These are phyloP conservation scores for Amazona vittata DNA, from an alignment of 2,113 vertebrate species.

Conservation along the genomic window DNA sequence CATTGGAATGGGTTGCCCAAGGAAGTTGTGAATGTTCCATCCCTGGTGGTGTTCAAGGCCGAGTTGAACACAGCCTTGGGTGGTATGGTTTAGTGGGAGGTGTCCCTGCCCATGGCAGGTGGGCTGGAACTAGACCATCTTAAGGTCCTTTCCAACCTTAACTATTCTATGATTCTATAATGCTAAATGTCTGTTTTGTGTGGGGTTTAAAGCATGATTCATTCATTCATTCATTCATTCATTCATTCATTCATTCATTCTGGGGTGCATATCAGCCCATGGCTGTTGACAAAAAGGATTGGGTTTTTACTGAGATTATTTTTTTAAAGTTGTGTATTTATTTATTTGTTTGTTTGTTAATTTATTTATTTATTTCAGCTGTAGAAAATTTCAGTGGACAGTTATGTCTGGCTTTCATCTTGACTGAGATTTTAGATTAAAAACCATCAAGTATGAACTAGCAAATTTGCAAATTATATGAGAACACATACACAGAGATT, in stretches of 20 bases:
- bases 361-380: not conserved
- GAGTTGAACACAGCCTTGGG: too few species aligned
- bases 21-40: too few species aligned
- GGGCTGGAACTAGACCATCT: too few species aligned
- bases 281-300: not conserved
- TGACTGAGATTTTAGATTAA: not conserved
- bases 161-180: too few species aligned
- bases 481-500: not conserved
- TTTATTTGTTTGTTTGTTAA: not conserved
- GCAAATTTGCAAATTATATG: not conserved
- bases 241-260: not conserved
- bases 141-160: too few species aligned
- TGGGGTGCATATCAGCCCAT: not conserved
- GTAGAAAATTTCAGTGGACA: not conserved
- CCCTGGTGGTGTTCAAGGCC: too few species aligned
- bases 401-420: not conserved
- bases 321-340: not conserved
- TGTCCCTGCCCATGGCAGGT: too few species aligned
- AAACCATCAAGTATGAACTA: not conserved
- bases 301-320: not conserved
- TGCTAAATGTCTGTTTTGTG: not conserved
- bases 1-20: too few species aligned
- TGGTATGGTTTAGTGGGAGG: too few species aligned
- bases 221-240: not conserved
- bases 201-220: not conserved